Base-by-base conservation (phyloP, 2,797 vertebrate species). In the Fratercula arctica region DNA sequence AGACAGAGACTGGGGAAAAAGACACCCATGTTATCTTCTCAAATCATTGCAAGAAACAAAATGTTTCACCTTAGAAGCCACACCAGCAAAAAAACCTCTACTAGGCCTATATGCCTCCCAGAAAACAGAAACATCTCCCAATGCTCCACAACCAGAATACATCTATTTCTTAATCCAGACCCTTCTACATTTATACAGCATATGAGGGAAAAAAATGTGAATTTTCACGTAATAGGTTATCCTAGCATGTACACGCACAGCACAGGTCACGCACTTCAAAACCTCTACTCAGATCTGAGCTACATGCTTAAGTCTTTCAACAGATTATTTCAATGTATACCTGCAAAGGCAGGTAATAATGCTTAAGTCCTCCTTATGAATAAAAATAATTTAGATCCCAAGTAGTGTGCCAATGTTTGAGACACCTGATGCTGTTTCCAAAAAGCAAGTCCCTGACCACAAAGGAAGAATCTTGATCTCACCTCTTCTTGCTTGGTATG, bases 241-340 rank as follows among this genome's bases (percentile, higher is more conserved):
- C 19, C 45, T 14, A 50, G n/a, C 0, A 0, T 5, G 4, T 21
- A 33, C 19, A 16, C 2, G 16, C 15, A 37, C 45, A 33, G 45
- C 10, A 50, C 10, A 57, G 45, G 57, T 41, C 68, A 54, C 1
- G 1, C 3, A 45, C 19, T 25, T 74, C 35, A 64, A 91, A 76
- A 73, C 17, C 39, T 78, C 56, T 63, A 7, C 43, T 68, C 41
- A 16, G 37, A 56, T 33, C 17, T 29, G 23, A 86, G 39, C 64
- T 46, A 29, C 15, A 13, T 0, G 7, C 37, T 16, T 24, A 28
- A 46, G 16, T 21, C 85, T 82, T 67, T n/a, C 54, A 72, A 39
- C 12, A 72, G 41, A 60, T 60, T 28, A 60, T 48, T 67, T 39
- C 10, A 1, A 17, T 6, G 25, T 3, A 33, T 15, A 28, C 28